Percentiles rank a stretch among this genome's conserved stretches.
phyloP scores from a whole-genome alignment of 1,140 invertebrate species.

The Leptinotarsa defecta region DNA sequence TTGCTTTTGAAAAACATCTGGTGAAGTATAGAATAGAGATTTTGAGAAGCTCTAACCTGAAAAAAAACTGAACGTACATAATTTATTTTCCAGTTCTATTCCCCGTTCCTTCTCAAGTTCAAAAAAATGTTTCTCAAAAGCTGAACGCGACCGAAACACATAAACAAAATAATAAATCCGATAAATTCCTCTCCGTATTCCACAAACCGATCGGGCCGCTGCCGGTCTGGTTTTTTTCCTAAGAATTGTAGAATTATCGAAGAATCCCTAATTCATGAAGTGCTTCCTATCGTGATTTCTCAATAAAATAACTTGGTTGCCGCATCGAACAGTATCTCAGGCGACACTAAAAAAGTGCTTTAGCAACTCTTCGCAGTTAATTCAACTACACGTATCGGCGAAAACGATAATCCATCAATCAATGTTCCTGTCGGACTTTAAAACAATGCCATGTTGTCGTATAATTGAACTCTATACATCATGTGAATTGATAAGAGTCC shows the following conservation, averaged over 20 bases:
- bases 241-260: conserved; percentile 28
- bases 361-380: conserved; percentile 35
- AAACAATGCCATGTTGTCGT: conserved; percentile 52
- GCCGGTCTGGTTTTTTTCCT: conserved; percentile 23
- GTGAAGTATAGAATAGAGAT: too few species aligned
- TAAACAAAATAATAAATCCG: background rate
- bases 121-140: background rate
- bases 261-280: conserved; percentile 42
- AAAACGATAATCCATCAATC: conserved; percentile 49
- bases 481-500: conserved; percentile 46
- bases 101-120: background rate
- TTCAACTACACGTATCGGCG: conserved; percentile 44
- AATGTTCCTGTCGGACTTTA: conserved; percentile 50
- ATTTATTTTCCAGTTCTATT: too few species aligned
- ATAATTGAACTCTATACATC: conserved; percentile 52
- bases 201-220: background rate
- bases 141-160: background rate
- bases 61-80: too few species aligned
- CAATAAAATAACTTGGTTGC: conserved; percentile 37
- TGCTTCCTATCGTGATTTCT: conserved; percentile 41
- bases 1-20: too few species aligned
- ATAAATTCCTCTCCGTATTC: background rate
- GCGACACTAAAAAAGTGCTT: conserved; percentile 38
- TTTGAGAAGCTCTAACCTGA: too few species aligned
- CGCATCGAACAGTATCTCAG: background rate